phyloP scores from a whole-genome alignment of 2,797 vertebrate genomes.

The Clarias laeviceps region DNA sequence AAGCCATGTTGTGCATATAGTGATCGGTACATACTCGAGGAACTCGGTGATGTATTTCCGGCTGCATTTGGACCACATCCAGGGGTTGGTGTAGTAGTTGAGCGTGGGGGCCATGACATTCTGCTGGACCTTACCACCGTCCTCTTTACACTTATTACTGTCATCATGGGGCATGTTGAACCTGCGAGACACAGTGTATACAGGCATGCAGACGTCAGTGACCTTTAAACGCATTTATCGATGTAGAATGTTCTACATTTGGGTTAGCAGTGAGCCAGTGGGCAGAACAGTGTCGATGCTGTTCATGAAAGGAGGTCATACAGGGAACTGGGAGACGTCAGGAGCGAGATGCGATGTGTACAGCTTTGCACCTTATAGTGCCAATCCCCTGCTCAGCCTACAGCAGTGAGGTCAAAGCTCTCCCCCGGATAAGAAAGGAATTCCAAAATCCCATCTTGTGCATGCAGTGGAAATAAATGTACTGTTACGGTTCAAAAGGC shows the following conservation, averaged over 20 bases:
- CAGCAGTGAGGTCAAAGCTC: constrained; percentile 63
- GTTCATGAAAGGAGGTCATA: constrained; percentile 13
- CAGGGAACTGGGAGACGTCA: constrained; percentile 39
- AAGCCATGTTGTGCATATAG: constrained; percentile 21
- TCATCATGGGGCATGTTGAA: constrained; percentile 99
- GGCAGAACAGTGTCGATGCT: neutral
- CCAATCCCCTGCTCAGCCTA: constrained; percentile 55
- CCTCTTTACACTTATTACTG: constrained; percentile 96
- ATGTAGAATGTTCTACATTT: neutral
- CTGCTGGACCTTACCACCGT: constrained; percentile 91
- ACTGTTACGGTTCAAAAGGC: constrained; percentile 55
- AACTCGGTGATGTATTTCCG: constrained; percentile 99
- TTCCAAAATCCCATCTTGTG: constrained; percentile 66
- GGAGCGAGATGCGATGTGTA: constrained; percentile 48
- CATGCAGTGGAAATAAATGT: constrained; percentile 58
- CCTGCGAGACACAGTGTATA: constrained; percentile 64
- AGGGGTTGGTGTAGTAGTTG: constrained; percentile 97
- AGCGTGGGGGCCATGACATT: constrained; percentile 97
- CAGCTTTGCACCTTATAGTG: constrained; percentile 40
- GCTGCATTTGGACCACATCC: constrained; percentile 99
- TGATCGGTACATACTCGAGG: constrained; percentile 87
- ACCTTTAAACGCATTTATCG: neutral
- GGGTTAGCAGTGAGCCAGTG: neutral
- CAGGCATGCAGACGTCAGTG: neutral
- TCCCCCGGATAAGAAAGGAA: constrained; percentile 67